phyloP scores from a whole-genome alignment of 2,113 vertebrate species.

The Hystrix cristata region DNA sequence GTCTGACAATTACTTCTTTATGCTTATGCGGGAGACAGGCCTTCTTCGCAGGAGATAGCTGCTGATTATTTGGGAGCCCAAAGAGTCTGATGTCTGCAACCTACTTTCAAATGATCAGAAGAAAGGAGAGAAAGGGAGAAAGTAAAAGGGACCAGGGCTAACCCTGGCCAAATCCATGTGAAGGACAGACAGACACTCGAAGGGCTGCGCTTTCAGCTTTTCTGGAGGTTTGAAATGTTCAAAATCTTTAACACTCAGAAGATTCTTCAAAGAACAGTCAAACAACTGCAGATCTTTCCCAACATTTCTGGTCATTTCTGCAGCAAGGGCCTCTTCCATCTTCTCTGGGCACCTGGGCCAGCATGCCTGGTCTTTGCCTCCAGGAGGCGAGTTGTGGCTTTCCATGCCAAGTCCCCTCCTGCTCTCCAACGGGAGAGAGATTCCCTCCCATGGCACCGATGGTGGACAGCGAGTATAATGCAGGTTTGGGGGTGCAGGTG shows the following conservation, averaged over 20 bases:
- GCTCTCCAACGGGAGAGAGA: background rate
- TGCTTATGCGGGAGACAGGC: background rate
- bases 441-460: rapidly evolving
- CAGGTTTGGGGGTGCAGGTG: background rate
- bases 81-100: background rate
- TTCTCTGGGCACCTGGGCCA: background rate
- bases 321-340: background rate
- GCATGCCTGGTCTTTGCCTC: background rate
- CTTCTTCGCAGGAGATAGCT: background rate
- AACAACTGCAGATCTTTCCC: background rate
- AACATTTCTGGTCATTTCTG: background rate
- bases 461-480: background rate
- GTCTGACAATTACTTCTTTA: background rate
- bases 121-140: background rate
- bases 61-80: background rate
- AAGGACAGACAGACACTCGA: rapidly evolving
- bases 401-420: background rate
- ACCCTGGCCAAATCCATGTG: rapidly evolving
- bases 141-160: rapidly evolving
- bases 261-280: background rate
- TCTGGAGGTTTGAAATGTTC: background rate
- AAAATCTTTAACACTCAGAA: background rate
- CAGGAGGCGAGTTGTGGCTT: too few relatives aligned
- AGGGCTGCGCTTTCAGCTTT: background rate
- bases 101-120: background rate